Evolutionary conservation across 2,797 vertebrate genomes (phyloP), one percentile per base, ranked within the genome.

Genomic region (Lateolabrax maculatus): DNA sequence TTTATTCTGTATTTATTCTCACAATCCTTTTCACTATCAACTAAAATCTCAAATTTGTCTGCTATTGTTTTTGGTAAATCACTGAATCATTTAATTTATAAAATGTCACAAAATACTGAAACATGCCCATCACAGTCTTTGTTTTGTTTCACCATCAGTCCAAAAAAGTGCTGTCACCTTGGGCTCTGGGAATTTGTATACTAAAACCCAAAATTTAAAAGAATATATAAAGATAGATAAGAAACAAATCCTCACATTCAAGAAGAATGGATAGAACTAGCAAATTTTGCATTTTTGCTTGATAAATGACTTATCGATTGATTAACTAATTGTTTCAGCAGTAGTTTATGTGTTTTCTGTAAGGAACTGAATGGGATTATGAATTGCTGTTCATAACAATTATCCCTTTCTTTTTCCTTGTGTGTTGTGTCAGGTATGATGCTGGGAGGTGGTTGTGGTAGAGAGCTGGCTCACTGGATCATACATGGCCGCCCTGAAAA

Each of bases 371-470:
- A 39, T 36, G 15, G 43, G 41, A 25, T 49, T 29, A 49, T 34
- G 9, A 74, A 1, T 64, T 65, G 19, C 6, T 48, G 9, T 49
- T 75, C 37, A 13, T 48, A 46, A 64, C 27, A 1, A 1, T 64
- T 36, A 58, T n/a, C n/a, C n/a, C n/a, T 48, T 1, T 64, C 3
- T 65, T 36, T 43, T 64, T 27, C 36, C 64, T 13, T 67, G 12
- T 58, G 27, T 73, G 49, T 76, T 71, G 29, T 63, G 19, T 10
- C 91, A 99, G 98, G 98, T 36, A 99, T 99, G 98, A 99, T 99
- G 98, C 90, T 99, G 66, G 98, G 98, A 37, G 98, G 98, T 0
- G 98, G 98, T 80, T 99, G 98, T 1, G 98, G 98, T n/a, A 95
- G 89, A 89, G 98, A 99, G 74, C 92, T 99, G 85, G 98, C 98